Conservation (phyloP, 2,888 invertebrate genomes). For the Tetragonula carbonaria region DNA sequence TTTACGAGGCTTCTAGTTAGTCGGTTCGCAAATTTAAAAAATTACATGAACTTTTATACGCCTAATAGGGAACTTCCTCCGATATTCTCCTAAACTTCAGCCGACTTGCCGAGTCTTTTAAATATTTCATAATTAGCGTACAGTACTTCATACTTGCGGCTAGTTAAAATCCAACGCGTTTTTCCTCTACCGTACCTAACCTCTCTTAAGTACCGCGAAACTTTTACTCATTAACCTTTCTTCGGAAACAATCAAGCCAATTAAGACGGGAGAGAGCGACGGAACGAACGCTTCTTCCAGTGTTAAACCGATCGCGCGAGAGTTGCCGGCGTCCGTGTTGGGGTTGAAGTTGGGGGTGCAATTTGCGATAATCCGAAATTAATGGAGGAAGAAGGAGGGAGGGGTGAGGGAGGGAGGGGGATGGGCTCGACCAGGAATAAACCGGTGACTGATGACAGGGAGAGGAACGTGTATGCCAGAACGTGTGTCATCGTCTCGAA, state of each 20-base stretch:
- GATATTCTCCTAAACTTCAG: neutral
- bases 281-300: neutral
- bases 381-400: constrained; percentile 39
- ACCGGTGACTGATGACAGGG: constrained; percentile 54
- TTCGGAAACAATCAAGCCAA: constrained; percentile 8
- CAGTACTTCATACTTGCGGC: neutral
- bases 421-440: constrained; percentile 50
- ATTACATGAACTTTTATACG: neutral
- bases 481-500: constrained; percentile 53
- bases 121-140: neutral
- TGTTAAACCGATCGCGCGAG: constrained; percentile 11
- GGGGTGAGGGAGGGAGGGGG: neutral
- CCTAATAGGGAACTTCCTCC: neutral
- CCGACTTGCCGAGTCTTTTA: too few species aligned
- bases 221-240: constrained; percentile 16
- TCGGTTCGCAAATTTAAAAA: too few species aligned
- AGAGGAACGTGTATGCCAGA: constrained; percentile 24
- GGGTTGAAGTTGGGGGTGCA: constrained; percentile 21
- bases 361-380: constrained; percentile 72
- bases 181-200: too few species aligned
- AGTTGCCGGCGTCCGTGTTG: constrained; percentile 1
- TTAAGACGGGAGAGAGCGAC: constrained; percentile 2
- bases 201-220: neutral
- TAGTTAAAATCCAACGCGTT: neutral
- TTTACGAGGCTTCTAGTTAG: neutral